These are phyloP conservation scores for Oxytorus armatus DNA, from an alignment of 2,888 invertebrate genomes.

Conservation along the genomic window DNA sequence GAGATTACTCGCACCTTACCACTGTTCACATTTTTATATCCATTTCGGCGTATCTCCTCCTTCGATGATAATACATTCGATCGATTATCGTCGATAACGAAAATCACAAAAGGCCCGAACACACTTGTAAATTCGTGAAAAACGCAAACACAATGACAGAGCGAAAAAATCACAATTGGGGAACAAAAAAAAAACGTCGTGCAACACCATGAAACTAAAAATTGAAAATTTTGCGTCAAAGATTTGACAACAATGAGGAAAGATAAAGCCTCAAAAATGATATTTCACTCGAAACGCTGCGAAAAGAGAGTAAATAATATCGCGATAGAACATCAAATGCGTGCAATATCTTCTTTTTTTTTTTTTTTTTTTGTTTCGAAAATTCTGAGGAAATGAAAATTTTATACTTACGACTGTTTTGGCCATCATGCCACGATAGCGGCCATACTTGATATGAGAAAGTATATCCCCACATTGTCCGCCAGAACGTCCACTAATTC, in stretches of 20 bases:
- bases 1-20: background rate
- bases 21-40: constrained; percentile 56
- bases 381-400: constrained; percentile 37
- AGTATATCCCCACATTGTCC: constrained; percentile 83
- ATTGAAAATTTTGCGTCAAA: no score
- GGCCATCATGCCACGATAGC: constrained; percentile 84
- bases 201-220: no score
- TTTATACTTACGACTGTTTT: constrained; percentile 83
- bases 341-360: background rate
- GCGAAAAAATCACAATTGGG: no score
- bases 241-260: background rate
- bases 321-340: background rate
- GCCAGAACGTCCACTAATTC: constrained; percentile 83
- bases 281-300: no score
- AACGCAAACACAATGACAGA: no score
- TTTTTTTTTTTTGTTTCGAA: background rate
- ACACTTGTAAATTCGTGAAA: background rate
- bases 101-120: background rate
- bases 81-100: constrained; percentile 23
- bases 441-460: constrained; percentile 85
- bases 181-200: no score
- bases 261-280: background rate
- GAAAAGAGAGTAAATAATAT: no score
- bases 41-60: constrained; percentile 22
- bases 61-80: constrained; percentile 38